phyloP scores from a whole-genome alignment of 2,888 invertebrate genomes.

The Drosophila quinaria region DNA sequence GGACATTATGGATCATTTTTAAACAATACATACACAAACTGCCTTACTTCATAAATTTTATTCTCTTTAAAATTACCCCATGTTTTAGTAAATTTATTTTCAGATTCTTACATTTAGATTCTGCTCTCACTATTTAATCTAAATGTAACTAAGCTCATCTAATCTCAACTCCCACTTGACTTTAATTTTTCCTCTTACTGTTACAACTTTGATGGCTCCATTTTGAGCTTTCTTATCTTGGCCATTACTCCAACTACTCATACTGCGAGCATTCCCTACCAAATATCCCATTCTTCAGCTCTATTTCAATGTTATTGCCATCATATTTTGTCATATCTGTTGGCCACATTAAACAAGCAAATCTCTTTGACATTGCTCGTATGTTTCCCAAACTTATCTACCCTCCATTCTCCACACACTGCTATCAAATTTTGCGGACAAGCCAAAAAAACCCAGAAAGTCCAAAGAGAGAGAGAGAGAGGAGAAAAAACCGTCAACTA shows the following conservation, averaged over 20 bases:
- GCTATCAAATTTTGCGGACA: constrained; percentile 34
- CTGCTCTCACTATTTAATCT: background rate
- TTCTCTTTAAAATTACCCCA: no score
- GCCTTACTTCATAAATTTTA: no score
- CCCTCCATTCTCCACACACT: constrained; percentile 6
- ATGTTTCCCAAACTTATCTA: constrained; percentile 53
- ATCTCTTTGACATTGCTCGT: constrained; percentile 66
- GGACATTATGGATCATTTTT: no score
- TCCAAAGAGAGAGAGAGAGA: background rate
- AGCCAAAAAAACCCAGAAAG: constrained; percentile 12
- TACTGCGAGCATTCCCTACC: background rate
- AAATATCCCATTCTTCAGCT: background rate
- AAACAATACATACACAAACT: no score
- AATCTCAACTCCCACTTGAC: background rate
- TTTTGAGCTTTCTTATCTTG: constrained; percentile 51
- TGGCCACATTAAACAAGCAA: constrained; percentile 53
- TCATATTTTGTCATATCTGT: constrained; percentile 62
- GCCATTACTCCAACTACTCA: constrained; percentile 50
- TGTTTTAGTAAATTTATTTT: background rate
- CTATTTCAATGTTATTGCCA: constrained; percentile 34
- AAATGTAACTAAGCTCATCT: background rate
- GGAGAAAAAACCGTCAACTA: constrained; percentile 69
- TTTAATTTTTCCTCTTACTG: background rate
- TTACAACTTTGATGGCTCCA: constrained; percentile 17
- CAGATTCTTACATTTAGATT: background rate